These are phyloP conservation scores for Cardiocondyla obscurior DNA, from an alignment of 1,140 invertebrate species.

Conservation along the genomic window DNA sequence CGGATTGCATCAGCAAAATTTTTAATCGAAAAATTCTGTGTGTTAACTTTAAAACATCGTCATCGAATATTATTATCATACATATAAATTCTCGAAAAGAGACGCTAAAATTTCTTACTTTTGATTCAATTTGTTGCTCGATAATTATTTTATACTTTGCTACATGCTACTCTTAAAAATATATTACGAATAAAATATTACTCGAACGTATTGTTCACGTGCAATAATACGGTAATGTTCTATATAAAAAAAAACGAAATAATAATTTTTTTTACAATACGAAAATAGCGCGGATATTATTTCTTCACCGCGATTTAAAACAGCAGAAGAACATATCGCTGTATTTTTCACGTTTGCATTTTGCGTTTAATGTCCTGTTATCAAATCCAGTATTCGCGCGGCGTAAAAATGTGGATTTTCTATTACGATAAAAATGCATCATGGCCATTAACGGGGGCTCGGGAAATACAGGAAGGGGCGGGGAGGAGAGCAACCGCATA, in stretches of 20 bases:
- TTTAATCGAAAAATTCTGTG: background rate
- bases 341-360: conserved; percentile 4
- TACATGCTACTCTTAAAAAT: background rate
- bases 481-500: background rate
- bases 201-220: background rate
- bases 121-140: background rate
- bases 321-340: background rate
- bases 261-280: background rate
- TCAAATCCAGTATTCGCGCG: background rate
- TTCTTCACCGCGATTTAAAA: background rate
- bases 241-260: background rate
- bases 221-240: background rate
- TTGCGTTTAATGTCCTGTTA: conserved; percentile 8
- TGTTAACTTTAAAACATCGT: background rate
- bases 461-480: background rate
- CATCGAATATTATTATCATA: background rate
- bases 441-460: background rate
- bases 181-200: background rate
- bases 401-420: conserved; percentile 33
- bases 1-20: background rate
- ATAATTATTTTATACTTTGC: background rate
- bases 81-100: background rate
- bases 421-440: conserved; percentile 34
- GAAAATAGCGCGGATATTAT: conserved; percentile 4
- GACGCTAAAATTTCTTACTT: background rate